Percentiles rank a stretch among this genome's conserved stretches.
phyloP scores from a whole-genome alignment of 2,113 vertebrate species.

The Protomyctophum bolini region DNA sequence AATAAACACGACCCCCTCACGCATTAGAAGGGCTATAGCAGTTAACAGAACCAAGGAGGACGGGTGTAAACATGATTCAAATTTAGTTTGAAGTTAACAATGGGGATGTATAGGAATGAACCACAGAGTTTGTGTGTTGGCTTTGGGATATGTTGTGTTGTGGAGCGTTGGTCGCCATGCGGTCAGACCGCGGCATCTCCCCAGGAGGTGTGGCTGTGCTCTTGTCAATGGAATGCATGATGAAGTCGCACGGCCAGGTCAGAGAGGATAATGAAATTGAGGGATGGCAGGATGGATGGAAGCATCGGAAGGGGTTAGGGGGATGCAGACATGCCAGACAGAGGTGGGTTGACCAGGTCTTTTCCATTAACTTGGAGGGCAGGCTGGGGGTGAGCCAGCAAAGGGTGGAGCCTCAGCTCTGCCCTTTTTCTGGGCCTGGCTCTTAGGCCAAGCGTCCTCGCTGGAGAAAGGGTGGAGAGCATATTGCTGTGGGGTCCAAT shows the following conservation, averaged over 20 bases:
- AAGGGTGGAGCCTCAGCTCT: constrained; percentile 50
- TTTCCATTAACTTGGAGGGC: constrained; percentile 77
- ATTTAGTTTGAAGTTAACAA: too few relatives aligned
- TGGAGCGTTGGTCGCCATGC: neutral
- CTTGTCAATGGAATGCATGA: constrained; percentile 54
- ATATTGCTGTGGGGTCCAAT: constrained; percentile 62
- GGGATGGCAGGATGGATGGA: constrained; percentile 22
- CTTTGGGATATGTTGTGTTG: neutral
- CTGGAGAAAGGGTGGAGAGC: constrained; percentile 53
- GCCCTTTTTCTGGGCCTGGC: constrained; percentile 32
- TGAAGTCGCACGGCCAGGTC: constrained; percentile 63
- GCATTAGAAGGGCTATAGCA: too few relatives aligned
- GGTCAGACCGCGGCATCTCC: neutral
- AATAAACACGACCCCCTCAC: too few relatives aligned
- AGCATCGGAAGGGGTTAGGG: constrained; percentile 42
- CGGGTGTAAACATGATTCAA: too few relatives aligned
- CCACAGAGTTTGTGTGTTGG: constrained; percentile 18
- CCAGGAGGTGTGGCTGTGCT: constrained; percentile 32
- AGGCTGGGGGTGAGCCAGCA: constrained; percentile 31
- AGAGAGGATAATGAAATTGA: constrained; percentile 72
- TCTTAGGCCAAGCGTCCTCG: constrained; percentile 52
- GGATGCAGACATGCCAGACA: constrained; percentile 27
- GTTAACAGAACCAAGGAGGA: too few relatives aligned
- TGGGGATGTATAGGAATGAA: neutral
- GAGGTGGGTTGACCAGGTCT: constrained; percentile 66